These are phyloP conservation scores for Enteromius thamalakanensis DNA, from an alignment of 2,797 vertebrate species.

Conservation along the genomic window DNA sequence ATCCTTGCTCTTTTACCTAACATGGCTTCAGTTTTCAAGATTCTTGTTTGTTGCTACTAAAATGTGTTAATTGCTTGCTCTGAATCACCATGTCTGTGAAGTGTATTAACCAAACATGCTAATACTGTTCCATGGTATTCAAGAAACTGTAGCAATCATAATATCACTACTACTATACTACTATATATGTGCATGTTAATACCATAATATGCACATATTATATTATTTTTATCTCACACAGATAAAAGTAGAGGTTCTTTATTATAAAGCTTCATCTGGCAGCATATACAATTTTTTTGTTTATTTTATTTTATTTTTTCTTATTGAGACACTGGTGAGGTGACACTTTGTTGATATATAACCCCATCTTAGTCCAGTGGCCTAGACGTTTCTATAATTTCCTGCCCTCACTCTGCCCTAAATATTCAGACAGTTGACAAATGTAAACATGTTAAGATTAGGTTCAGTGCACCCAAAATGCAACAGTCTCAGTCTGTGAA, in stretches of 20 bases:
- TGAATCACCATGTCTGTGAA: background rate
- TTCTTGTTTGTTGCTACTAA: slow-evolving; percentile 16
- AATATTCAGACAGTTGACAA: background rate
- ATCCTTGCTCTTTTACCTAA: slow-evolving; percentile 1
- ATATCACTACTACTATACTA: background rate
- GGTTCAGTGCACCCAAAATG: background rate
- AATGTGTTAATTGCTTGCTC: background rate
- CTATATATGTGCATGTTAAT: background rate
- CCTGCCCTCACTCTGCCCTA: background rate
- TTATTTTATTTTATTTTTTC: background rate
- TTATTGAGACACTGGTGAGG: background rate
- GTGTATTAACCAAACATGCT: background rate
- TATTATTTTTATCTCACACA: background rate
- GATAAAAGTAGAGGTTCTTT: background rate
- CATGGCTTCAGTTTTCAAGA: background rate
- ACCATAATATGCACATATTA: background rate
- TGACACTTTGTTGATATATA: background rate
- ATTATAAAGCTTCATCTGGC: background rate
- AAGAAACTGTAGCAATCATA: background rate
- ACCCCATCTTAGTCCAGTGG: background rate
- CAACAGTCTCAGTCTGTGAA: background rate
- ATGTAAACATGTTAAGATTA: background rate
- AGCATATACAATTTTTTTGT: background rate
- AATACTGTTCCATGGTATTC: background rate
- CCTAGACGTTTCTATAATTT: background rate